Percentiles rank a stretch among this genome's conserved stretches.
These are phyloP conservation scores for Botia almorhae DNA, from an alignment of 2,797 vertebrate genomes.

Conservation along the genomic window DNA sequence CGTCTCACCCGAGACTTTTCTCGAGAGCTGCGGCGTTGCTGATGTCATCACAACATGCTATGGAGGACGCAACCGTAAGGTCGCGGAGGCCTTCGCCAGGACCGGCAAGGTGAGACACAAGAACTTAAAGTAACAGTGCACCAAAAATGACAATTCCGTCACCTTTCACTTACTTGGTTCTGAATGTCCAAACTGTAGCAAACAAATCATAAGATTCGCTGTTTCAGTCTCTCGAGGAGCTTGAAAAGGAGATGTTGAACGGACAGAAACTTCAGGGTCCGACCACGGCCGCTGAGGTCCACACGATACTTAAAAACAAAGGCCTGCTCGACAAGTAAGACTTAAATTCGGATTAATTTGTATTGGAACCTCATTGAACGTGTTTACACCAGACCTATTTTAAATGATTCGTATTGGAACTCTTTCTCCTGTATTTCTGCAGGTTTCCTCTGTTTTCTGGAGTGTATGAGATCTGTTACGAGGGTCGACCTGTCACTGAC, in stretches of 20 bases:
- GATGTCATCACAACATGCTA: slow-evolving; percentile 98
- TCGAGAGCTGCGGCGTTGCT: slow-evolving; percentile 95
- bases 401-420: background rate
- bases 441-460: slow-evolving; percentile 96
- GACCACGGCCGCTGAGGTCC: slow-evolving; percentile 88
- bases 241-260: slow-evolving; percentile 96
- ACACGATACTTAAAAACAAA: slow-evolving; percentile 88
- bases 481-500: slow-evolving; percentile 84
- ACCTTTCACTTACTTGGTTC: background rate
- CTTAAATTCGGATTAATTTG: too few relatives aligned
- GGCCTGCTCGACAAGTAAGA: slow-evolving; percentile 88
- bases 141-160: too few relatives aligned
- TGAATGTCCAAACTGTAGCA: background rate
- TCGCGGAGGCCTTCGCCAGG: slow-evolving; percentile 91
- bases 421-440: slow-evolving; percentile 25
- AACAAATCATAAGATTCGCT: background rate
- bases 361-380: too few relatives aligned
- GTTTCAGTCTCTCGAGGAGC: slow-evolving; percentile 88
- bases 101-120: slow-evolving; percentile 79
- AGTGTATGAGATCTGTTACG: slow-evolving; percentile 90
- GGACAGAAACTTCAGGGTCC: slow-evolving; percentile 98
- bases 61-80: slow-evolving; percentile 91
- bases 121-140: background rate
- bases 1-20: slow-evolving; percentile 85
- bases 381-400: background rate